phyloP scores from a whole-genome alignment of 2,888 invertebrate genomes.

The Aquatica leii region DNA sequence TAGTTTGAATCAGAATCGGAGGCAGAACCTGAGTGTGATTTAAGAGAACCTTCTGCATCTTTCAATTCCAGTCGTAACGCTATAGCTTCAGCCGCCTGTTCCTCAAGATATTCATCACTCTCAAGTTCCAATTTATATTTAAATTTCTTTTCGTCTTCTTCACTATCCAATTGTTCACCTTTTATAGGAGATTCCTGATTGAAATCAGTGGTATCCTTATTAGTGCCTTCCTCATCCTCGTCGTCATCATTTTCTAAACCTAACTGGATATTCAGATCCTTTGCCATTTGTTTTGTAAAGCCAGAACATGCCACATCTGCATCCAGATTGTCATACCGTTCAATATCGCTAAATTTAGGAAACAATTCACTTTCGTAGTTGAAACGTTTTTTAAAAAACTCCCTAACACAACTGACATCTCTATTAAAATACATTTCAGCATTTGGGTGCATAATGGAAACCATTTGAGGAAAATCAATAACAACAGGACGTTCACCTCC shows the following conservation, averaged over 20 bases:
- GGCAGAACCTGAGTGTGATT: slow-evolving; percentile 11
- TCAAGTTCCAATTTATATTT: slow-evolving; percentile 18
- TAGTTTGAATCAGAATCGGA: slow-evolving; percentile 48
- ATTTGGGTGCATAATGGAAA: slow-evolving; percentile 91
- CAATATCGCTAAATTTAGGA: slow-evolving; percentile 79
- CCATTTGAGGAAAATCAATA: slow-evolving; percentile 99
- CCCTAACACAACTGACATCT: slow-evolving; percentile 91
- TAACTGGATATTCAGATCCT: slow-evolving; percentile 69
- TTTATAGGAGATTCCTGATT: not conserved
- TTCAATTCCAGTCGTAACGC: slow-evolving; percentile 34
- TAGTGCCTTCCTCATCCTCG: slow-evolving; percentile 47
- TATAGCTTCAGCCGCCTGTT: not conserved
- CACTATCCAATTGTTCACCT: slow-evolving; percentile 34
- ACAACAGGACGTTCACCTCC: slow-evolving; percentile 82
- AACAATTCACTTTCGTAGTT: slow-evolving; percentile 84
- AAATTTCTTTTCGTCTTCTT: slow-evolving; percentile 47
- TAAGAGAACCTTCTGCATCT: not conserved
- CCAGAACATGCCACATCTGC: slow-evolving; percentile 91
- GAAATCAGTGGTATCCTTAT: slow-evolving; percentile 35
- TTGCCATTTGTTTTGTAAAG: slow-evolving; percentile 82
- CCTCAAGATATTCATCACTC: slow-evolving; percentile 38
- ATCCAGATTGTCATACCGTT: slow-evolving; percentile 84
- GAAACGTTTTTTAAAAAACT: slow-evolving; percentile 91
- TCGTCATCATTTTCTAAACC: slow-evolving; percentile 62
- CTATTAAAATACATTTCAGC: slow-evolving; percentile 94